phyloP scores from a whole-genome alignment of 2,888 invertebrate species.

The Rhyacophila evoluta region DNA sequence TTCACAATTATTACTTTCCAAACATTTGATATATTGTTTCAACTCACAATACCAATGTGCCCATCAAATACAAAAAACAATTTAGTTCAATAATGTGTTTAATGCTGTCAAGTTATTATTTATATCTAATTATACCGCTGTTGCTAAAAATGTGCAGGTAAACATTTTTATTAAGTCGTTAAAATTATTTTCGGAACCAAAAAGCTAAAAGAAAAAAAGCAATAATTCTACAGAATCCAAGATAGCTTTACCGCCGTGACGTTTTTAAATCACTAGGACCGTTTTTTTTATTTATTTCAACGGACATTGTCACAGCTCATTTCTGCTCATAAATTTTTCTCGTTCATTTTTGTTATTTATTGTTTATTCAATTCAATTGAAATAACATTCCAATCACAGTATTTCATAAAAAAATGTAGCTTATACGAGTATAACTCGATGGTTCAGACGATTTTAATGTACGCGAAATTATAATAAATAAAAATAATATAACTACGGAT shows the following conservation, averaged over 20 bases:
- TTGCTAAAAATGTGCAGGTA: not conserved
- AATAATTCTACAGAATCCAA: slow-evolving; percentile 1
- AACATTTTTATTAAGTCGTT: slow-evolving; percentile 5
- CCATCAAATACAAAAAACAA: slow-evolving; percentile 2
- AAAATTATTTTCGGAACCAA: not conserved
- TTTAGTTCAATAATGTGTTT: too few species aligned
- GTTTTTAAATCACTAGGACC: not conserved
- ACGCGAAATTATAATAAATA: too few species aligned
- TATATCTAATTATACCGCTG: not conserved
- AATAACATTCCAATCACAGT: too few species aligned
- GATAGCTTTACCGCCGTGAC: slow-evolving; percentile 5
- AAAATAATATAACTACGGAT: too few species aligned
- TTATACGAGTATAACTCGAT: too few species aligned
- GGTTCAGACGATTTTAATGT: too few species aligned
- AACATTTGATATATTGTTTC: not conserved
- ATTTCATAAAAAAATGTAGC: too few species aligned
- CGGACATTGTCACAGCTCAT: not conserved
- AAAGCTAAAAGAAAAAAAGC: not conserved
- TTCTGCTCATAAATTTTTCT: not conserved
- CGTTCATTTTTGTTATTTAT: too few species aligned
- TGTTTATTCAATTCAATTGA: too few species aligned
- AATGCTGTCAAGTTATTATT: not conserved
- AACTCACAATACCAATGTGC: not conserved
- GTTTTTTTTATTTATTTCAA: not conserved
- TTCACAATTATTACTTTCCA: not conserved